Conservation (phyloP, 1,140 invertebrate species). For the Drosophila tsacasi region DNA sequence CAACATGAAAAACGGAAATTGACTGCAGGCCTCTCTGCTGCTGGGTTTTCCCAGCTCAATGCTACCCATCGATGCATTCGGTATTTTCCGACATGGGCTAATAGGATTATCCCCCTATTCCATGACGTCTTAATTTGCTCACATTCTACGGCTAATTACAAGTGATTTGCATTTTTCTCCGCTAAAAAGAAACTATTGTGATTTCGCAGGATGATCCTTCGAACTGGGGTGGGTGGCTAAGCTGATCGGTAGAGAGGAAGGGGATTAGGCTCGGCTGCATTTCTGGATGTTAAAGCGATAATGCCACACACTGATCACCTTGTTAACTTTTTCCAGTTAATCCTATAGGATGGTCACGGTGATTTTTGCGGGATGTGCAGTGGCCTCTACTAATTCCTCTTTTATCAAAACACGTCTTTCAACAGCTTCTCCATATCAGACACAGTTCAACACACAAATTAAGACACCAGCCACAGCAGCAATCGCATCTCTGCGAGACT, state of each 20-base stretch:
- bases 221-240: neutral
- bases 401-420: constrained; percentile 1
- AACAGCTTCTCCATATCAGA: constrained; percentile 10
- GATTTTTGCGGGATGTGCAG: neutral
- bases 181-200: constrained; percentile 1
- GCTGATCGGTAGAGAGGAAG: constrained; percentile 3
- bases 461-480: constrained; percentile 1
- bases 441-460: constrained; percentile 19
- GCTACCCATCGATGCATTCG: constrained; percentile 2
- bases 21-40: constrained; percentile 52
- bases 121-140: constrained; percentile 56
- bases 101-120: constrained; percentile 6
- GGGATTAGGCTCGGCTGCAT: neutral
- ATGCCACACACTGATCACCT: neutral
- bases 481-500: constrained; percentile 8
- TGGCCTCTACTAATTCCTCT: neutral
- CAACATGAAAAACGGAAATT: constrained; percentile 77
- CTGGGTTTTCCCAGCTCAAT: constrained; percentile 5
- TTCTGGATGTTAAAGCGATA: neutral
- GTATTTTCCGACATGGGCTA: neutral
- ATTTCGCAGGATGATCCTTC: constrained; percentile 12
- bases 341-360: neutral
- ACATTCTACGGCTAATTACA: constrained; percentile 65
- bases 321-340: neutral
- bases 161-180: constrained; percentile 47